Evolutionary conservation across 2,797 vertebrate species (phyloP).

Genomic region (Glossophaga mutica): DNA sequence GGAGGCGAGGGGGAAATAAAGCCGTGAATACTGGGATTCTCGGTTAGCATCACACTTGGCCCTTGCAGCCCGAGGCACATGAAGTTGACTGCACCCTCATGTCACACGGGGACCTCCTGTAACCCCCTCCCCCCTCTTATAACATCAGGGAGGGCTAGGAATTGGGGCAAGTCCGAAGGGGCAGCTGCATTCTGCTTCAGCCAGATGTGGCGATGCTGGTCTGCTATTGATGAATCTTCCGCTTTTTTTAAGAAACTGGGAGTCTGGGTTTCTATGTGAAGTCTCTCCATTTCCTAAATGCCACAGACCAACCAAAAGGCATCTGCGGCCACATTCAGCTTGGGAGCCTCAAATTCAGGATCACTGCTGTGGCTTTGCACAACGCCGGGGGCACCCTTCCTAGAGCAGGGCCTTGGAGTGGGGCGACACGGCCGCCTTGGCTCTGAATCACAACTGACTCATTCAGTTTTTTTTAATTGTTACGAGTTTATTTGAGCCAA

Average conservation of each 20-base stretch:
- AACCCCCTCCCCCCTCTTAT: accelerated
- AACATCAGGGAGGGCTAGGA: not conserved
- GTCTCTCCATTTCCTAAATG: not conserved
- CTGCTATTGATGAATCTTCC: not conserved
- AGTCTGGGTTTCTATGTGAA: not conserved
- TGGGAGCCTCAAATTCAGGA: not conserved
- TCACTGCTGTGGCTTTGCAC: not conserved
- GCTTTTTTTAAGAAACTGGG: not conserved
- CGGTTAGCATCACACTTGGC: not conserved
- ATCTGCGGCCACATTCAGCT: not conserved
- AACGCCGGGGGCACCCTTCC: not conserved
- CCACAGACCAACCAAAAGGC: not conserved
- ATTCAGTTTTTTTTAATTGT: not conserved
- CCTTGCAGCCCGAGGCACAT: too few relatives aligned
- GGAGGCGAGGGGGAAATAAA: not conserved
- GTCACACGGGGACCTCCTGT: not conserved
- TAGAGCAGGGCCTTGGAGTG: not conserved
- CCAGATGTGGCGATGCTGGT: not conserved
- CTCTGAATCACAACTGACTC: not conserved
- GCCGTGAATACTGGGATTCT: not conserved
- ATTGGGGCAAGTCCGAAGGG: not conserved
- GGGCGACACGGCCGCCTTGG: not conserved
- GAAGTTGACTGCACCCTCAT: accelerated
- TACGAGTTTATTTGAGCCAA: not conserved
- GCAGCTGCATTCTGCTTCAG: not conserved